Evolutionary conservation across 1,140 invertebrate species (phyloP), one percentile per base, ranked within the genome.

Genomic region (Condylostylus longicornis): DNA sequence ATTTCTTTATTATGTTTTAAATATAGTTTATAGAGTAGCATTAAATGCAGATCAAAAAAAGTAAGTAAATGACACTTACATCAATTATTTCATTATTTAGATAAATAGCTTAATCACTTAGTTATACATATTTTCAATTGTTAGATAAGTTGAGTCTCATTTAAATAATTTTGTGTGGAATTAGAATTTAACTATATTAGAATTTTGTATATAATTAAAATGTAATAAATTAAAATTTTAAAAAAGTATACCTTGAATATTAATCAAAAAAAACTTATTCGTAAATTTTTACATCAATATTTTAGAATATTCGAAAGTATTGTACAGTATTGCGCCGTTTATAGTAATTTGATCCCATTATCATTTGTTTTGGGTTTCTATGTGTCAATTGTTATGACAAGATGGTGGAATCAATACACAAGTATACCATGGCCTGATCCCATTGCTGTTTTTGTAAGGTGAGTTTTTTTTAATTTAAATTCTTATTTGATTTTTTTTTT

Each of bases 351-450:
- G 19, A 88, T 88, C 50, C 82, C 83, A 15, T 55, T 89, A 31
- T 82, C 82, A 12, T 87, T 88, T 57, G 82, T 91, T 13, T 66
- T 90, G 30, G 86, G 85, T 33, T 96, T 88, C 61, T 96, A 93
- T 62, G 88, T 96, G 10, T 79, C 80, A 10, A 77, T 93, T 32
- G 86, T 96, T 13, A 87, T 93, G 65, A 79, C 75, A 7, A 70
- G 90, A 53, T 96, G 88, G 88, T 93, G 88, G 88, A 77, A 72
- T 58, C 88, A 93, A 57, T 93, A 87, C 49, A 49, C 44, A 10
- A 67, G 64, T 5, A 79, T 81, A 49, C 81, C 81, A 14, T 84
- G 79, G 77, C 82, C 81, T 0, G 81, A 84, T 62, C 73, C 79
- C 5, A 72, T 84, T 41, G 82, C 82, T 9, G 82, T 88, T 3